These are phyloP conservation scores for Oreochromis spilurus DNA, from an alignment of 2,113 vertebrate species.

Conservation along the genomic window DNA sequence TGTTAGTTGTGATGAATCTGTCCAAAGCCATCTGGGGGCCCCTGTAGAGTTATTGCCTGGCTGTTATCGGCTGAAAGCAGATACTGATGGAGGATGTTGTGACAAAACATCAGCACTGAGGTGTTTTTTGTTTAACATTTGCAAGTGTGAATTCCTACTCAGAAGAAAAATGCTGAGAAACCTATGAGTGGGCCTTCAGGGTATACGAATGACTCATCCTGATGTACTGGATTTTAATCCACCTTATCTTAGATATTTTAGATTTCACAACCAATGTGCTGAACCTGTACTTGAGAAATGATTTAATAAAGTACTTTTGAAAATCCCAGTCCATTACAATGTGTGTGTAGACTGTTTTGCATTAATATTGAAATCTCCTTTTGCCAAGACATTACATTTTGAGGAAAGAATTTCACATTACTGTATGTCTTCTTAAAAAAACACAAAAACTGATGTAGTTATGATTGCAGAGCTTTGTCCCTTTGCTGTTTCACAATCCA, in stretches of 20 bases:
- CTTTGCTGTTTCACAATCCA: not conserved
- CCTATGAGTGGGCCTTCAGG: not conserved
- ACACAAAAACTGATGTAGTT: not conserved
- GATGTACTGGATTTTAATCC: not conserved
- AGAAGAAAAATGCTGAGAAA: not conserved
- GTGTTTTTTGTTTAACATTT: conserved; percentile 70
- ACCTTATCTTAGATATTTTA: not conserved
- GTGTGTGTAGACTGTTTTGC: not conserved
- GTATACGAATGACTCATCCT: not conserved
- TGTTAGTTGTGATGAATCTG: conserved; percentile 88
- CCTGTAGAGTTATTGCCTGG: conserved; percentile 81
- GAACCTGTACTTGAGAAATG: not conserved
- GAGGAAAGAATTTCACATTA: conserved; percentile 7
- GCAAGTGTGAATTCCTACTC: conserved; percentile 44
- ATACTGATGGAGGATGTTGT: conserved; percentile 74
- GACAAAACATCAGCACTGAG: conserved; percentile 69
- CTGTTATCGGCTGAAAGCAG: conserved; percentile 82
- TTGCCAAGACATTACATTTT: conserved; percentile 10
- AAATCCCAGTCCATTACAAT: not conserved
- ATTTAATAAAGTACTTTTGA: not conserved
- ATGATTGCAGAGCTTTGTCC: not conserved
- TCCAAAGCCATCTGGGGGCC: conserved; percentile 91
- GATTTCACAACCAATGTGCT: not conserved
- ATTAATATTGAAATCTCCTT: not conserved
- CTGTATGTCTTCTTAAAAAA: not conserved